These are phyloP conservation scores for Dendrocopos noguchii DNA, from an alignment of 2,113 vertebrate genomes.

Conservation along the genomic window DNA sequence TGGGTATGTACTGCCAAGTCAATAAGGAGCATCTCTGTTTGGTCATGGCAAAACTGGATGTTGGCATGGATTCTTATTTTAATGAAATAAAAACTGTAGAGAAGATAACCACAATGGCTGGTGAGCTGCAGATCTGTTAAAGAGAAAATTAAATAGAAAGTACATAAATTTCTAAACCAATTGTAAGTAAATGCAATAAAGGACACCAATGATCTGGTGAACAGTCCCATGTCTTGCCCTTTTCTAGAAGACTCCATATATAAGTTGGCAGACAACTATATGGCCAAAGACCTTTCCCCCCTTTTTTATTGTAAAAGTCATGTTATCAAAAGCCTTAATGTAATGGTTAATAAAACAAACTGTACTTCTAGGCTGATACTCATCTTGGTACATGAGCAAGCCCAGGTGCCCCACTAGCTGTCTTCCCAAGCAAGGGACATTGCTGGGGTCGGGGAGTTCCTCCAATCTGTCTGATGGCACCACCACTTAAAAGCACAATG, in stretches of 20 bases:
- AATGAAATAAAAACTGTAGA: not conserved
- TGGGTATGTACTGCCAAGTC: not conserved
- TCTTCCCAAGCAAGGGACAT: not conserved
- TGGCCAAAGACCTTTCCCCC: not conserved
- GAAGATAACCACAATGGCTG: not conserved
- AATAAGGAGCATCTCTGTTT: not conserved
- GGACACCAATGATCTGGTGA: not conserved
- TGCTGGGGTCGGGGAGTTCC: not conserved
- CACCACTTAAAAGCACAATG: not conserved
- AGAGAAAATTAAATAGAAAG: not conserved
- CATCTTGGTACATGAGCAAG: not conserved
- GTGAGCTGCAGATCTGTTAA: not conserved
- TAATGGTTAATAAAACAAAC: not conserved
- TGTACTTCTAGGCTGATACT: not conserved
- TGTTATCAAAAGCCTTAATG: slow-evolving; percentile 4
- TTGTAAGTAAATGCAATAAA: not conserved
- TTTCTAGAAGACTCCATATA: not conserved
- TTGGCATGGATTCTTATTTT: not conserved
- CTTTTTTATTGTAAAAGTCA: not conserved
- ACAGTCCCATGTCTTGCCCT: not conserved
- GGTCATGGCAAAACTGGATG: not conserved
- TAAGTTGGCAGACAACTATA: fast-evolving
- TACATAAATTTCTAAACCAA: not conserved
- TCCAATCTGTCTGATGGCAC: not conserved
- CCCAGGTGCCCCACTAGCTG: not conserved